Base-by-base conservation (phyloP, 2,113 vertebrate species). In the Melanostigma gelatinosum region DNA sequence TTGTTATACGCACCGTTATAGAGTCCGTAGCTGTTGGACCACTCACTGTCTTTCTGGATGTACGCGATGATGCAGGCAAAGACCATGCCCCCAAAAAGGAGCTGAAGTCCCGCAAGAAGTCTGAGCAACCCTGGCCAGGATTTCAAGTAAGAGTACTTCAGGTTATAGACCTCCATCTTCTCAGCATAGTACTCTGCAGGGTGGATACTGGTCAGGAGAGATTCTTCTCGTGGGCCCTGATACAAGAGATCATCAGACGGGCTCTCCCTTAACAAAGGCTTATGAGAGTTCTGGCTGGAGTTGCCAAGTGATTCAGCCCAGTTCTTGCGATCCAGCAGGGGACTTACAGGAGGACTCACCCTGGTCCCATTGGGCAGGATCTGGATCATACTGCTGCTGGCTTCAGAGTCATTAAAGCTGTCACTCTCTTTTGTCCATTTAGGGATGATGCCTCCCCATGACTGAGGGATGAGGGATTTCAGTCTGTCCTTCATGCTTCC, bases 1-100 rank as follows among this genome's bases (percentile, higher is more conserved):
- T 93, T 93, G 57, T 91, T 89, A 38, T 90, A 81, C 5, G 29
- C 13, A 15, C 88, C 78, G 7, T 84, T 91, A 60, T 91, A 88
- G 11, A 83, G 74, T 12, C 94, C 91, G 6, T 92, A 94, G 7
- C 85, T 22, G 50, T 94, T 94, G 83, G 92, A 92, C 95, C 95
- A 96, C 80, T 95, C 94, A 2, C 91, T 94, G 88, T 96, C 95
- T 83, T 95, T 95, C 75, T 96, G 94, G 78, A 96, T 75, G 71
- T 95, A 95, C 9, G 94, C 94, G 9, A 95, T 94, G 10, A 95
- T 79, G 24, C 95, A 96, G 8, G 95, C 94, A 0, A 96, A 77
- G 13, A 93, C 94, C 94, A 95, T 90, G 0, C 93, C 95, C 0
- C 95, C 96, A 34, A 96, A 93, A 2, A 96, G 83, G 12, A 96